Evolutionary conservation across 2,797 vertebrate species (phyloP), one percentile per base, ranked within the genome.

Genomic region (Poeciliopsis gracilis): DNA sequence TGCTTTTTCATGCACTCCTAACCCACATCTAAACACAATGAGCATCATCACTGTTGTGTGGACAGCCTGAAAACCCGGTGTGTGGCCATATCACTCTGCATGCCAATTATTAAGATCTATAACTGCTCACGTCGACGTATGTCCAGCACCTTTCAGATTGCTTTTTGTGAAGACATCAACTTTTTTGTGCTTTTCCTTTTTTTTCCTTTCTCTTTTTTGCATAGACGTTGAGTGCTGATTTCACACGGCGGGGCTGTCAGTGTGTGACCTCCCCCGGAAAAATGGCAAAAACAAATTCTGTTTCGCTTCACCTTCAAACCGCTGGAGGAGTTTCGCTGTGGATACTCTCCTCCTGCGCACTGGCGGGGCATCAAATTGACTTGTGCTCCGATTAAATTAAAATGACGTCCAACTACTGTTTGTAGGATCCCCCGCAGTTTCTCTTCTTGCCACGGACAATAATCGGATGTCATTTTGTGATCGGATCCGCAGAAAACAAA

Each of bases 1-100:
- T 80, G 20, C 33, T 67, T 46, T 79, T 75, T 75, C 78, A 82
- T 80, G 77, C 59, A 69, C 77, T 45, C 36, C 71, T 72, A 51
- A 69, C 73, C 72, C 69, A 87, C 81, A 87, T 88, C 80, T 53
- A 75, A 79, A 78, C 80, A 82, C 73, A 73, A 77, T 51, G 53
- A 81, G 73, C 90, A 90, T 93, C 41, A 43, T 43, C 41, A 43
- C 41, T 80, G 77, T 87, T 87, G 84, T 91, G 88, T 89, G 87
- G 83, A 89, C 0, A 45, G 82, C 79, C 85, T 79, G 86, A 73
- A 87, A 87, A 57, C 82, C 79, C 78, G 63, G 72, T 86, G 87
- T 93, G 88, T 83, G 84, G 90, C 78, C 89, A 69, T 51, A 72
- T 91, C 83, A 51, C 75, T 90, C 83, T 87, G 80, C 61, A 63